Evolutionary conservation across 1,140 invertebrate species (phyloP), one percentile per base, ranked within the genome.

Genomic region (Heliconius congener): DNA sequence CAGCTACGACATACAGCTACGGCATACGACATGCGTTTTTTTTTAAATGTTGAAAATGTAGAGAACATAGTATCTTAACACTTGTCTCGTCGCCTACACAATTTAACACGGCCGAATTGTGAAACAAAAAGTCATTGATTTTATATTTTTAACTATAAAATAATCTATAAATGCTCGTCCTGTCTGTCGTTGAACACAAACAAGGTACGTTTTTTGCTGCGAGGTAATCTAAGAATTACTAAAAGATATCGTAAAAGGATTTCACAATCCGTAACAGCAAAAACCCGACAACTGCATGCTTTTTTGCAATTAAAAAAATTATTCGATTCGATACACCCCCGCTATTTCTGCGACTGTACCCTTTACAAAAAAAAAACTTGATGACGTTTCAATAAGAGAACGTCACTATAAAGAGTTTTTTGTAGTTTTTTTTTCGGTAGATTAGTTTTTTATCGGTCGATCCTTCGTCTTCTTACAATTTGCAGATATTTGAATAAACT

Each of bases 371-470:
- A 87, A 84, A 74, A 46, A 46, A 16, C 13, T 37, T 71, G 81
- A 83, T 90, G 88, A 91, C 86, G 87, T 83, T 86, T 90, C 88
- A 89, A 90, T 91, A 87, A 88, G 82, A 78, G 79, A 71, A 73
- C 79, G 72, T 18, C 74, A 87, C 84, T 86, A 87, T 83, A 78
- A 57, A 19, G 18, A 46, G 71, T 77, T 84, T 84, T 87, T 80
- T 78, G 30, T 16, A 46, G 13, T 80, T 88, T 88, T 85, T 87
- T 88, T 78, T 50, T 34, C 66, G 18, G 52, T 66, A 50, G 78
- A 80, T 73, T 13, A 74, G 39, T 83, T 77, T 82, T 46, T 83
- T 84, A 73, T 76, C 71, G 74, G 73, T 79, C 75, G 66, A 71
- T 73, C 77, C 77, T 66, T 71, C 79, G 71, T 81, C 79, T 71